These are phyloP conservation scores for Liasis olivaceus DNA, from an alignment of 2,797 vertebrate species.

Conservation along the genomic window DNA sequence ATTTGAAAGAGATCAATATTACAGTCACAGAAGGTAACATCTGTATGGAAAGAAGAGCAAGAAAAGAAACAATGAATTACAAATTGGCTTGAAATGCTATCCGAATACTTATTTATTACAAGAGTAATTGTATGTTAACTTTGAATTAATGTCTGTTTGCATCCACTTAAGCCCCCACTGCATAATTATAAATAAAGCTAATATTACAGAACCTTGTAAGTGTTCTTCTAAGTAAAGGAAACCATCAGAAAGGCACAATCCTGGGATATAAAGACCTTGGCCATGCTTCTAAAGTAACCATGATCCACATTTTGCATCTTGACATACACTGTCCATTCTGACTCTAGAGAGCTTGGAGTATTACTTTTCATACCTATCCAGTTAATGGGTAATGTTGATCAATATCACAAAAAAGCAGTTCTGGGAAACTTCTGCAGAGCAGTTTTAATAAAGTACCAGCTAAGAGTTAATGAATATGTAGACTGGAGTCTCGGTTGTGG, in stretches of 20 bases:
- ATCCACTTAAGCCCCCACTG: neutral
- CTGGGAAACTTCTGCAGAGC: constrained; percentile 59
- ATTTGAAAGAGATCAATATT: no score
- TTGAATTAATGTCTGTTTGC: neutral
- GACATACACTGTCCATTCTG: neutral
- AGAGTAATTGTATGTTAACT: no score
- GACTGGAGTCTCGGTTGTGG: constrained; percentile 59
- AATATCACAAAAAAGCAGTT: constrained; percentile 31
- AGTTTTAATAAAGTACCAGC: constrained; percentile 55
- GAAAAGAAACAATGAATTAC: no score
- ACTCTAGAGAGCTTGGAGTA: neutral
- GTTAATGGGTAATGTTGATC: constrained; percentile 2
- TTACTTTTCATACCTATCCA: neutral
- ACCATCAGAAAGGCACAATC: no score
- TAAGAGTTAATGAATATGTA: constrained; percentile 66
- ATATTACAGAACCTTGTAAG: no score
- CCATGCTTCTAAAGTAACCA: neutral
- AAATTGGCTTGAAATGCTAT: no score
- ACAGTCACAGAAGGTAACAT: no score
- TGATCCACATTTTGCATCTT: neutral
- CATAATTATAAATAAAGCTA: neutral
- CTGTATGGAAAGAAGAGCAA: no score
- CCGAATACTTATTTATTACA: no score
- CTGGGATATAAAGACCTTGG: neutral
- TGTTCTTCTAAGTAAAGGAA: no score